Evolutionary conservation across 2,888 invertebrate species (phyloP).

Genomic region (Psylliodes chrysocephalus): DNA sequence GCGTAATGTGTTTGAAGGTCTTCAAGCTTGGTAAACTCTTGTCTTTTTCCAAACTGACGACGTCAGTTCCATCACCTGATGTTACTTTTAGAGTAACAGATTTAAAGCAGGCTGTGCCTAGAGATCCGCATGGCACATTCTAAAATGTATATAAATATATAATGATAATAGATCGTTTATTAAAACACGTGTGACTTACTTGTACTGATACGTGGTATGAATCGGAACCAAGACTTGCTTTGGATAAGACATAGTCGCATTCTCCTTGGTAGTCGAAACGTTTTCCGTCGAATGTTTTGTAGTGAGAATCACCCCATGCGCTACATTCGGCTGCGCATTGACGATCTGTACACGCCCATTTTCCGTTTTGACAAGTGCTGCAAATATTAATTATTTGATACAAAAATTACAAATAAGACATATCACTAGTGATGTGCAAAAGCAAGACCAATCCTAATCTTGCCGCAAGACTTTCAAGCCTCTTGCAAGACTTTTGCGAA

Average conservation of each 20-base stretch:
- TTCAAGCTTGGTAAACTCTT: conserved; percentile 68
- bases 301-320: conserved; percentile 92
- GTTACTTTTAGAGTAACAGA: conserved; percentile 75
- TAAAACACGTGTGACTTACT: too few species aligned
- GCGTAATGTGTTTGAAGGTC: conserved; percentile 69
- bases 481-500: too few species aligned
- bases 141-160: conserved; percentile 57
- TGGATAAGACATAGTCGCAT: conserved; percentile 86
- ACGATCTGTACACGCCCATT: conserved; percentile 81
- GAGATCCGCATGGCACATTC: conserved; percentile 88
- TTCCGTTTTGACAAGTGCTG: conserved; percentile 78
- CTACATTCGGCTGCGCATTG: conserved; percentile 82
- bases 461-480: too few species aligned
- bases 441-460: too few species aligned
- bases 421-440: background rate
- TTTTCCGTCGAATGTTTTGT: conserved; percentile 84
- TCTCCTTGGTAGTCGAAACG: conserved; percentile 89
- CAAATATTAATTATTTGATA: conserved; percentile 26
- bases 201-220: conserved; percentile 82
- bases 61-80: conserved; percentile 69
- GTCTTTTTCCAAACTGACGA: conserved; percentile 71
- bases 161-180: too few species aligned
- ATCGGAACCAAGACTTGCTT: conserved; percentile 74
- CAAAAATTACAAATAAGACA: too few species aligned
- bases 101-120: conserved; percentile 89